Evolutionary conservation across 2,113 vertebrate species (phyloP).

Genomic region (Meriones unguiculatus): DNA sequence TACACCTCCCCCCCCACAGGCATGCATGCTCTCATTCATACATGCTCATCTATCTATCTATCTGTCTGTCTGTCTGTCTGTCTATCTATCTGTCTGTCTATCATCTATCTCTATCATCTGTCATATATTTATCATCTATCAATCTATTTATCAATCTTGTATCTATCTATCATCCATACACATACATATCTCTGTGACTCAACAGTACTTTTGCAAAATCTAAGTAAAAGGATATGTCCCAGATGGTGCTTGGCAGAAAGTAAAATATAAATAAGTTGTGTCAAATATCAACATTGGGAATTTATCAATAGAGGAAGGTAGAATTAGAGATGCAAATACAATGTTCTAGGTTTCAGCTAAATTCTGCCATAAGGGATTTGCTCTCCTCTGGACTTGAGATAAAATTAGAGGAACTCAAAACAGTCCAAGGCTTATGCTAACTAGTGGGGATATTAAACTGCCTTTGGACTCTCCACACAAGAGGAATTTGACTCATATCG

Average conservation of each 20-base stretch:
- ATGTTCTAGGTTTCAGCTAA: neutral
- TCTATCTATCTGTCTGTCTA: neutral
- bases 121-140: neutral
- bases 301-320: slow-evolving; percentile 9
- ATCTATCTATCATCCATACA: neutral
- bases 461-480: neutral
- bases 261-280: neutral
- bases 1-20: neutral
- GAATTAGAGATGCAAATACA: neutral
- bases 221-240: neutral
- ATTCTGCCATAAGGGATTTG: neutral
- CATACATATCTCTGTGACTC: neutral
- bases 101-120: neutral
- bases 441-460: neutral
- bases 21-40: accelerated
- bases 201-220: slow-evolving; percentile 16
- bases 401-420: neutral
- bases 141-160: neutral
- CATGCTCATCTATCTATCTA: neutral
- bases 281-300: neutral
- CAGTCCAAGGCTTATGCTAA: neutral
- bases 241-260: slow-evolving; percentile 3
- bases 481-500: slow-evolving; percentile 13
- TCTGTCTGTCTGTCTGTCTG: too few relatives aligned
- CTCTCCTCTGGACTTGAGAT: neutral